phyloP scores from a whole-genome alignment of 2,888 invertebrate genomes.

The Pseudococcus viburni region DNA sequence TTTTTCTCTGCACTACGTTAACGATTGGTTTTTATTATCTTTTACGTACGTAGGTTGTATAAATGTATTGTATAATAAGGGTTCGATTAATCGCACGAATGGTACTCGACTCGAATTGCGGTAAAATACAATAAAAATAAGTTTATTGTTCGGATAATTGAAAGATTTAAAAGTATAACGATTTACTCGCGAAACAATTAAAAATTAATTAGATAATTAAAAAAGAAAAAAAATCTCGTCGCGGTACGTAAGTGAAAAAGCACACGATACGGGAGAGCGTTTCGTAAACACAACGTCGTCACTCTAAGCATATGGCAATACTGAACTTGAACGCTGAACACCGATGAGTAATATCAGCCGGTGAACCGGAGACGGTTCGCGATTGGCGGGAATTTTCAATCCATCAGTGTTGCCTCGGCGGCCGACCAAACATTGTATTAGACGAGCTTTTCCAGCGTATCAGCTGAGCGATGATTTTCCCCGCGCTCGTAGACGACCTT shows the following conservation, averaged over 20 bases:
- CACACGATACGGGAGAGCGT: not conserved
- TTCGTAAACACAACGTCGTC: conserved; percentile 14
- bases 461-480: not conserved
- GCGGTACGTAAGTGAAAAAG: not conserved
- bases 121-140: conserved; percentile 42
- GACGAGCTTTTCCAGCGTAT: not conserved
- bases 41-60: not conserved
- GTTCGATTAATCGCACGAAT: conserved; percentile 37
- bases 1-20: not conserved
- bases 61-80: not conserved
- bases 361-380: not conserved
- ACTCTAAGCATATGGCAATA: conserved; percentile 44
- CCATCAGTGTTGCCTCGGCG: not conserved
- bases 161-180: conserved; percentile 38
- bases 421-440: not conserved
- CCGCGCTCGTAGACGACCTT: not conserved
- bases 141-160: conserved; percentile 38
- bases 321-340: conserved; percentile 40
- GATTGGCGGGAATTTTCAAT: conserved; percentile 29
- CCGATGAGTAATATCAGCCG: conserved; percentile 38
- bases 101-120: conserved; percentile 16
- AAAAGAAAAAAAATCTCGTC: conserved; percentile 22
- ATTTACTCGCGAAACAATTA: conserved; percentile 47
- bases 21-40: conserved; percentile 45
- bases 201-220: conserved; percentile 55